Evolutionary conservation across 2,797 vertebrate species (phyloP).

Genomic region (Paramormyrops hopkinsi): DNA sequence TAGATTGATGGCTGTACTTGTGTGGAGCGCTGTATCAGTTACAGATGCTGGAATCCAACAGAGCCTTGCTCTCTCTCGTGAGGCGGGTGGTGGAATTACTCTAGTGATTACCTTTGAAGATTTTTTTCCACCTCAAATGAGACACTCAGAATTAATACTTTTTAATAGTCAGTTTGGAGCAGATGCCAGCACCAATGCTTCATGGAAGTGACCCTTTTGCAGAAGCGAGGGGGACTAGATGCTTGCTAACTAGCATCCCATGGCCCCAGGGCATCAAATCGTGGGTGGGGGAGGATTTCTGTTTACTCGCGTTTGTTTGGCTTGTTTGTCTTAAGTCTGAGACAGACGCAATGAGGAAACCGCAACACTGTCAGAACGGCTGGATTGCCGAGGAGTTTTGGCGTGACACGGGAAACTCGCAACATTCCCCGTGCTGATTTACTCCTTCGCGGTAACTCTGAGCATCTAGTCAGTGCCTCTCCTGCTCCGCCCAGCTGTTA

Average conservation of each 20-base stretch:
- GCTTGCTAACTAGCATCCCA: neutral
- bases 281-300: neutral
- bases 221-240: neutral
- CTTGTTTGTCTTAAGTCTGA: constrained; percentile 10
- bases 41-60: neutral
- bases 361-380: neutral
- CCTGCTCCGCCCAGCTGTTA: neutral
- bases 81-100: neutral
- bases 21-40: neutral
- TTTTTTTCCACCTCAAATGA: neutral
- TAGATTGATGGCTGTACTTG: neutral
- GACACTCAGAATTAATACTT: neutral
- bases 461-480: neutral
- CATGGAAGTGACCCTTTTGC: neutral
- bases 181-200: neutral
- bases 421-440: neutral
- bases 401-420: neutral
- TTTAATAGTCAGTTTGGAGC: neutral
- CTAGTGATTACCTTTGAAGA: neutral
- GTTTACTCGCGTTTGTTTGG: neutral
- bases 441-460: neutral
- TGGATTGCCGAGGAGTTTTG: neutral
- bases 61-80: neutral
- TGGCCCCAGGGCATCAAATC: neutral
- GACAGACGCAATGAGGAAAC: neutral